Conservation (phyloP, 2,797 vertebrate species). For the Scleropages formosus region DNA sequence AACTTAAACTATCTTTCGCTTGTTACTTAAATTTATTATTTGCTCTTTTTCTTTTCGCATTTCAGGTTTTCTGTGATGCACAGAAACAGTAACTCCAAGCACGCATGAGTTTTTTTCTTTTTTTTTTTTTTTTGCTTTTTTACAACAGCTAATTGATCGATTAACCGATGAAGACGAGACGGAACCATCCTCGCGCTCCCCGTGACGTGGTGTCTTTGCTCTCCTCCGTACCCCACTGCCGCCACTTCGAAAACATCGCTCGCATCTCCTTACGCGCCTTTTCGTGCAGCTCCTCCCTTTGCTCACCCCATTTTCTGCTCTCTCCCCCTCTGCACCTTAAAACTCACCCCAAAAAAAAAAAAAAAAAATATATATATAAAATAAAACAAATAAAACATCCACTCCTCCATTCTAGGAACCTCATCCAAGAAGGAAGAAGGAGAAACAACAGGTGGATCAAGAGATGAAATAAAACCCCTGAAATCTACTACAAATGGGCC, state of each 20-base stretch:
- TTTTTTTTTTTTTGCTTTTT: no score
- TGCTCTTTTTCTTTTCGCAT: slow-evolving; percentile 47
- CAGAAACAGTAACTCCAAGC: slow-evolving; percentile 22
- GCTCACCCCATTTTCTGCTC: not conserved
- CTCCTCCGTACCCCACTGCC: slow-evolving; percentile 25
- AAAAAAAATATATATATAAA: not conserved
- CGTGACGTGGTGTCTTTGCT: slow-evolving; percentile 30
- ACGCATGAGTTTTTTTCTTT: no score
- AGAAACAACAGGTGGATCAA: slow-evolving; percentile 6
- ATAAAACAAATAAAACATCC: not conserved
- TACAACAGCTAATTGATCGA: no score
- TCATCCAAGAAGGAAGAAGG: not conserved
- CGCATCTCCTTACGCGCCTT: not conserved
- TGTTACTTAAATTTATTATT: slow-evolving; percentile 3
- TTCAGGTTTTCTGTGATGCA: slow-evolving; percentile 42
- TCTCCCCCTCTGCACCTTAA: slow-evolving; percentile 14
- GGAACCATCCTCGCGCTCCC: slow-evolving; percentile 18
- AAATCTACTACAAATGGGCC: slow-evolving; percentile 43
- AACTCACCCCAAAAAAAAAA: no score
- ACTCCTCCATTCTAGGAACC: not conserved
- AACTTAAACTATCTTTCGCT: not conserved
- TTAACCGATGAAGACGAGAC: slow-evolving; percentile 1
- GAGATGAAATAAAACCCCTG: slow-evolving; percentile 21
- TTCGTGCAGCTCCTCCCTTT: not conserved
- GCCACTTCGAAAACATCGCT: not conserved